Conservation (phyloP, 2,888 invertebrate species). For the Leptinotarsa peninsularis region DNA sequence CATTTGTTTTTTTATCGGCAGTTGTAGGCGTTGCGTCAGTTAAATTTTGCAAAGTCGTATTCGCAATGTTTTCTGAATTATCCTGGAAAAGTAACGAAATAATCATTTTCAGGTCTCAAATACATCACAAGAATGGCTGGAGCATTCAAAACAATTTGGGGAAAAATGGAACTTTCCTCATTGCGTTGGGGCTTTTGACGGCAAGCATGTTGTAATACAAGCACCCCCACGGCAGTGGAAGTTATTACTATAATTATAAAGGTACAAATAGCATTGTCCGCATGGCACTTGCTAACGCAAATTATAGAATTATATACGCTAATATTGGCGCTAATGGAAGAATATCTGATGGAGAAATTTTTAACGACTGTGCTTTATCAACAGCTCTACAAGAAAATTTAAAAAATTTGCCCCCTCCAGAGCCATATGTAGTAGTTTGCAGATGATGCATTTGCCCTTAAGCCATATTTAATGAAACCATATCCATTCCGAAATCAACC, state of each 20-base stretch:
- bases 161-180: slow-evolving; percentile 3
- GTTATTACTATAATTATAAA: slow-evolving; percentile 9
- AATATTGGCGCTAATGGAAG: slow-evolving; percentile 12
- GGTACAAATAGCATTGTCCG: background rate
- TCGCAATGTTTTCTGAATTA: slow-evolving; percentile 7
- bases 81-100: slow-evolving; percentile 1
- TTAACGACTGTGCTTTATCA: background rate
- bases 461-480: too few species aligned
- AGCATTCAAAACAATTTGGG: background rate
- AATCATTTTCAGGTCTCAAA: background rate
- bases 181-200: background rate
- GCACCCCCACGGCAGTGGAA: slow-evolving; percentile 5
- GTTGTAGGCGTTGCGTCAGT: background rate
- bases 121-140: background rate
- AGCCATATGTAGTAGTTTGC: slow-evolving; percentile 9
- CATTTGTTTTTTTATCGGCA: slow-evolving; percentile 1
- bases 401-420: background rate
- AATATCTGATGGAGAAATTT: background rate
- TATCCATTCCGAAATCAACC: too few species aligned
- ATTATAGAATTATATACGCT: background rate
- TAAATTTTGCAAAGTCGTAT: background rate
- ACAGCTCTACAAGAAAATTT: background rate
- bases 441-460: too few species aligned
- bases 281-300: slow-evolving; percentile 15
- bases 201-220: background rate